Evolutionary conservation across 2,797 vertebrate genomes (phyloP).

Genomic region (Tachyglossus aculeatus): DNA sequence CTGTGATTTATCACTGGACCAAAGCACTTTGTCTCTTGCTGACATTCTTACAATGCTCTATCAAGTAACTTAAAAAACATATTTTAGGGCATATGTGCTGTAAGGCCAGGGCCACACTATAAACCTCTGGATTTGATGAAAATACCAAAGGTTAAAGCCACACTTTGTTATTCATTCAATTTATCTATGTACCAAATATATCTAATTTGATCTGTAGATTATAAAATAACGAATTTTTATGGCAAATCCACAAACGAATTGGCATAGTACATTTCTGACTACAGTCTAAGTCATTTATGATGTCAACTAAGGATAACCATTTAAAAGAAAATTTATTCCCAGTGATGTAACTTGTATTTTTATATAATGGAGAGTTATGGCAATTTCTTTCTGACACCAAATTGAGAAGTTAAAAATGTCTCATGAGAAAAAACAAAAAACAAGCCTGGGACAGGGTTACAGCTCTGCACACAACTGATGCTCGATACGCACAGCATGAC

Average conservation of each 20-base stretch:
- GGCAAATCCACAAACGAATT: not conserved
- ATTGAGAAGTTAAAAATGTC: no score
- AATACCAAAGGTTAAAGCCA: not conserved
- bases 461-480: no score
- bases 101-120: fast-evolving
- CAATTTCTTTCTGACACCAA: no score
- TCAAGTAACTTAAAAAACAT: slow-evolving; percentile 6
- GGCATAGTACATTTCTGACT: not conserved
- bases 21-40: slow-evolving; percentile 8
- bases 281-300: not conserved
- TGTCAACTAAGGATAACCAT: fast-evolving
- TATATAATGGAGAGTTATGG: no score
- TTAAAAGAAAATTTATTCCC: fast-evolving
- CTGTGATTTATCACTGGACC: slow-evolving; percentile 16
- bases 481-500: no score
- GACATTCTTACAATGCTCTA: slow-evolving; percentile 4
- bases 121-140: not conserved
- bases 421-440: no score
- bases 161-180: not conserved
- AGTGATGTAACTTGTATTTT: no score
- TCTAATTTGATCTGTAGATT: not conserved
- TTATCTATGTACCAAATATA: not conserved
- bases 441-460: no score
- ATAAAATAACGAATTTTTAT: fast-evolving
- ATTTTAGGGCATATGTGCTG: fast-evolving